Conservation (phyloP, 1,140 invertebrate genomes). For the Heterodera schachtii region DNA sequence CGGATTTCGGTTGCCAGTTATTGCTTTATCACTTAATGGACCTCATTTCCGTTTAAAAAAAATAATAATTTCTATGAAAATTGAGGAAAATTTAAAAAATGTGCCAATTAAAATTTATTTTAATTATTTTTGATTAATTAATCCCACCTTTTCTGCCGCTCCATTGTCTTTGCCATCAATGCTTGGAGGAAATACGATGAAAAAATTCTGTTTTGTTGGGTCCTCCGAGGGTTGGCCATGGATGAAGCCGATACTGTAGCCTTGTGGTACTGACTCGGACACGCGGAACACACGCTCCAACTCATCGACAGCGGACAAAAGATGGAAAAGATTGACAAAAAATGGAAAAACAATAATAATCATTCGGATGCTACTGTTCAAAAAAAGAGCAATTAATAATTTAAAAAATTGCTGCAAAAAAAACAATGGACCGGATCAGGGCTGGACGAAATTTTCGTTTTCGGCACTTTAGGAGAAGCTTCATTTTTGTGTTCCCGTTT, state of each 20-base stretch:
- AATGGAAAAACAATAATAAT: neutral
- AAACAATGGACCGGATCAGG: no score
- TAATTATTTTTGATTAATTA: neutral
- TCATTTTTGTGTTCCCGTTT: no score
- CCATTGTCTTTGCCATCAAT: slow-evolving; percentile 21
- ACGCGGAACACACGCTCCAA: slow-evolving; percentile 44
- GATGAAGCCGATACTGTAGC: slow-evolving; percentile 43
- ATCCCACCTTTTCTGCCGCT: slow-evolving; percentile 46
- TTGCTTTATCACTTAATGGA: no score
- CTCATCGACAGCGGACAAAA: slow-evolving; percentile 7
- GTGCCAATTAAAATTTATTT: neutral
- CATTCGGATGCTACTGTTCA: neutral
- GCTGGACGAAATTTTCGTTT: no score
- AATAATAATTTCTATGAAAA: no score
- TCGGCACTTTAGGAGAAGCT: no score
- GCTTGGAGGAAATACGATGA: slow-evolving; percentile 45
- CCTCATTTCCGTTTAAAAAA: no score
- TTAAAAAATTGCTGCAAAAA: neutral
- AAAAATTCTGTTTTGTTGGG: slow-evolving; percentile 43
- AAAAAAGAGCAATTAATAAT: neutral
- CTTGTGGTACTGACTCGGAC: slow-evolving; percentile 42
- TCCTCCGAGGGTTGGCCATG: slow-evolving; percentile 17
- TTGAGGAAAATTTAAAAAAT: neutral
- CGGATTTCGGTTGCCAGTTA: no score
- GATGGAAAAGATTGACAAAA: neutral